These are phyloP conservation scores for Drosophila cognata DNA, from an alignment of 2,888 invertebrate genomes.

Conservation along the genomic window DNA sequence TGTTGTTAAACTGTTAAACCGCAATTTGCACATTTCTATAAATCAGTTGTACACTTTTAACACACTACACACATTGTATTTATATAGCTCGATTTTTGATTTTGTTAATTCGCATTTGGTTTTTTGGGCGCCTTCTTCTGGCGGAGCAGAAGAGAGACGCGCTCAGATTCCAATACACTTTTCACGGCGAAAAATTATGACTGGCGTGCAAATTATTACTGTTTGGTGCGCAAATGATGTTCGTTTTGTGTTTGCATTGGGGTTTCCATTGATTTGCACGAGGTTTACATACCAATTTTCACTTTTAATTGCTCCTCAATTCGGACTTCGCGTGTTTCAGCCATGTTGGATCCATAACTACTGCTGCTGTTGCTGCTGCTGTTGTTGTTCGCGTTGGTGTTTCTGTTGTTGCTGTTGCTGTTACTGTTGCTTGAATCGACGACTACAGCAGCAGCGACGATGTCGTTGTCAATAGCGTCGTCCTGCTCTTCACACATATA, in stretches of 20 bases:
- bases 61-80: conserved; percentile 4
- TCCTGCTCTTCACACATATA: conserved; percentile 81
- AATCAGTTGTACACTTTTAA: conserved; percentile 19
- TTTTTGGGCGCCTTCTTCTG: conserved; percentile 34
- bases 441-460: conserved; percentile 61
- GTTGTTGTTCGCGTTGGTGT: conserved; percentile 69
- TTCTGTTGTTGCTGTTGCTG: conserved; percentile 75
- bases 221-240: conserved; percentile 11
- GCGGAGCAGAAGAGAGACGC: conserved; percentile 52
- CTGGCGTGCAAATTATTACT: conserved; percentile 33
- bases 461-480: conserved; percentile 68
- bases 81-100: conserved; percentile 12
- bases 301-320: conserved; percentile 97
- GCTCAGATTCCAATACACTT: conserved; percentile 76
- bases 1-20: conserved; percentile 26
- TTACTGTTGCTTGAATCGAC: conserved; percentile 47
- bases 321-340: conserved; percentile 95
- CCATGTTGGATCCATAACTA: conserved; percentile 95
- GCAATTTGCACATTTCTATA: conserved; percentile 7
- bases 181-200: conserved; percentile 47
- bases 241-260: conserved; percentile 29
- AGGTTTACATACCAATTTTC: conserved; percentile 93
- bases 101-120: conserved; percentile 34
- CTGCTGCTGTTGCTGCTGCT: conserved; percentile 71
- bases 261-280: conserved; percentile 61